Evolutionary conservation across 2,797 vertebrate genomes (phyloP).

Genomic region (Telmatherina bonti): DNA sequence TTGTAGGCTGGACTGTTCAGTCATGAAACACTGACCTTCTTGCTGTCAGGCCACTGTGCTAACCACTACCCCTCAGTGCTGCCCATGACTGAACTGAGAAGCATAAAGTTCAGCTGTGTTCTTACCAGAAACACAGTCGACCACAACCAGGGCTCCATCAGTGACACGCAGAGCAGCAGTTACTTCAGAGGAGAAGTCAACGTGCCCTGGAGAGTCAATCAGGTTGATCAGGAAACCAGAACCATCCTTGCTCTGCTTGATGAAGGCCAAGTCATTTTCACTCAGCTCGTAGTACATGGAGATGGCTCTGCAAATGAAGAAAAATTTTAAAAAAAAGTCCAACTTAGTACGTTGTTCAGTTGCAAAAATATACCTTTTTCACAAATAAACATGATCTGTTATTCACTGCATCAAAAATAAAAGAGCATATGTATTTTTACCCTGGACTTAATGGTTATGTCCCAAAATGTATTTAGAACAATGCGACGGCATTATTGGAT

Average conservation of each 20-base stretch:
- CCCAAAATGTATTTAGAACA: background rate
- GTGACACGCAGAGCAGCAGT: constrained; percentile 97
- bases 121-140: constrained; percentile 96
- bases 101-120: background rate
- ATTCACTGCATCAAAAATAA: too few species aligned
- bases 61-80: too few species aligned
- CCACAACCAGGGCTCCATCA: constrained; percentile 94
- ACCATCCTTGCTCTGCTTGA: constrained; percentile 95
- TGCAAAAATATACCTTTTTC: too few species aligned
- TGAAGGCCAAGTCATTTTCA: constrained; percentile 92
- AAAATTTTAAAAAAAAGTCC: background rate
- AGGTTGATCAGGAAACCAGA: constrained; percentile 95
- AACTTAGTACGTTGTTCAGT: background rate
- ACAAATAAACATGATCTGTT: too few species aligned
- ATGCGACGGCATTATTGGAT: background rate
- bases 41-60: too few species aligned
- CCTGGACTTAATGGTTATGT: background rate
- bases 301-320: constrained; percentile 85
- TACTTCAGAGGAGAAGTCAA: constrained; percentile 97
- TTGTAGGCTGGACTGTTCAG: too few species aligned
- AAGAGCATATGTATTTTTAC: background rate
- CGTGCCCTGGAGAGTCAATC: constrained; percentile 95
- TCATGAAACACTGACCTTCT: too few species aligned
- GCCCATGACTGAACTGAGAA: too few species aligned
- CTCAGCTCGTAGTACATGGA: constrained; percentile 91